Evolutionary conservation across 2,113 vertebrate genomes (phyloP), one percentile per base, ranked within the genome.

Genomic region (Oryzias curvinotus): DNA sequence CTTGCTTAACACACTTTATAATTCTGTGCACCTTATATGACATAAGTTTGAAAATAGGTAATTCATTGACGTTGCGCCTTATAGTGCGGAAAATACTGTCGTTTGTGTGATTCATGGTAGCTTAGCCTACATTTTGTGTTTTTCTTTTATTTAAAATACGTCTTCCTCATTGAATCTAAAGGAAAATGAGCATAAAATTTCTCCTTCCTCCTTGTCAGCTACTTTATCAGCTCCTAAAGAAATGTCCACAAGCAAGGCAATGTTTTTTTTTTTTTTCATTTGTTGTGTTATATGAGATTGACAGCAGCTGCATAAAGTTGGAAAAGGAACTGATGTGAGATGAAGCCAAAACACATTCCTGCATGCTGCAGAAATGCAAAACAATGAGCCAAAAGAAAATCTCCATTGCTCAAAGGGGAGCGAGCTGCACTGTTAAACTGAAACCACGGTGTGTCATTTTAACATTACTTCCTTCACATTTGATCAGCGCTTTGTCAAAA

Each of bases 391-490:
- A 25, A 45, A 12, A 13, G 17, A 44, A 23, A 16, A 54, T 54
- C 14, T 54, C 12, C 16, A 15, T 25, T 15, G 18, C 51, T 67
- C 48, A 30, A 18, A 58, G 43, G 30, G 21, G 17, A 57, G 21
- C 30, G 13, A 57, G 21, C 46, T 50, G 48, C 55, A 52, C 14
- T 52, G 45, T 46, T 67, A 8, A 30, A 36, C 15, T 36, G 30
- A 19, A 49, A 23, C 48, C 55, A 41, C 47, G 45, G 44, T 36
- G 26, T 55, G 18, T 19, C 30, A 36, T 54, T 65, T 21, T 47
- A 25, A n/a, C 51, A 49, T 26, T 7, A 43, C 26, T 52, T 41
- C 25, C 26, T 51, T 62, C 49, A 52, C 36, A 44, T 62, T 36
- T 43, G 51, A 62, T 51, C 43, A 62, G 36, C 10, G 23, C 19